Evolutionary conservation across 2,113 vertebrate genomes (phyloP), one percentile per base, ranked within the genome.

Genomic region (Perca flavescens): DNA sequence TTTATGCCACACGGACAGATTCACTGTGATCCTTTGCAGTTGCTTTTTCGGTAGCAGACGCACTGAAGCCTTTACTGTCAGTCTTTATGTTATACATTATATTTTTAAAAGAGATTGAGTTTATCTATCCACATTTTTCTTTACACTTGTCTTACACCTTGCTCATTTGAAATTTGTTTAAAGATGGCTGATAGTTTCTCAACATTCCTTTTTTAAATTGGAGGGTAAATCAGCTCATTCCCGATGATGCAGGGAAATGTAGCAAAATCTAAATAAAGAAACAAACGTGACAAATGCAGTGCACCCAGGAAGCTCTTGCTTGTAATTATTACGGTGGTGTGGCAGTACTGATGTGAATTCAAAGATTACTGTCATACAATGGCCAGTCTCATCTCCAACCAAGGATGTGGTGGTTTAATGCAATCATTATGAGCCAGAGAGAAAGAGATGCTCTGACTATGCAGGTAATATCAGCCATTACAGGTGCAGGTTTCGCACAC

Each of bases 381-480:
- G 65, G 79, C 53, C 49, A 81, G 80, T 87, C 72, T 89, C 68
- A 82, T 91, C 74, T 88, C 79, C 68, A 79, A 60, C 66, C 67
- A 71, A 53, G 52, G 78, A 75, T 78, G 71, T 57, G 67, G 74
- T 76, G 66, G 58, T 67, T 79, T 79, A 87, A 82, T 82, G 72
- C 34, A 88, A 52, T 87, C 81, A 83, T 66, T 75, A 70, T 11
- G 57, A 83, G 60, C 46, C 71, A 61, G 63, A 69, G 80, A 83
- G 62, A 91, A 78, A 85, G 56, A 73, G 50, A 73, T 64, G 73
- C 77, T 86, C 80, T 75, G 77, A 87, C 83, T 80, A 78, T 63
- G 74, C 80, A 89, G 86, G 88, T 93, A 91, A 93, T 92, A 85
- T 76, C 90, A 87, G 88, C 85, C 88, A 91, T 93, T 91, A 94